Evolutionary conservation across 1,140 invertebrate genomes (phyloP).

Genomic region (Bombus sylvicola): DNA sequence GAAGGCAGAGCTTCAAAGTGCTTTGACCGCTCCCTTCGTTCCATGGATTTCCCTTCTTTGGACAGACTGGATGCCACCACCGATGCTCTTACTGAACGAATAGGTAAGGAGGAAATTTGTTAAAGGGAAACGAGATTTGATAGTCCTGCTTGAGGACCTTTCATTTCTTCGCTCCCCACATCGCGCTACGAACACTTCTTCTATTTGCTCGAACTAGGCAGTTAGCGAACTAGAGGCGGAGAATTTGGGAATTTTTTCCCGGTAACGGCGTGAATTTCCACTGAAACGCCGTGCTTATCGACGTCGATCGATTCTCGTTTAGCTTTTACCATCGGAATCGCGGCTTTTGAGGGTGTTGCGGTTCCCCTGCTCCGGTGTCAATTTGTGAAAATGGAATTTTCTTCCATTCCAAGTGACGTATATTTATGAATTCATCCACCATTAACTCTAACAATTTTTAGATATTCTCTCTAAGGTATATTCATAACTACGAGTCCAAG

Average conservation of each 20-base stretch:
- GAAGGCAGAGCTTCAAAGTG: conserved; percentile 9
- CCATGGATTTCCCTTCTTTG: not conserved
- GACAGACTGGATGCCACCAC: not conserved
- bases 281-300: conserved; percentile 2
- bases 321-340: not conserved
- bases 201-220: not conserved
- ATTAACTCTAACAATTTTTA: not conserved
- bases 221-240: no score
- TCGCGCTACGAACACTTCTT: not conserved
- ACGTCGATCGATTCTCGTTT: conserved; percentile 18
- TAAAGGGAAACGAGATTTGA: conserved; percentile 32
- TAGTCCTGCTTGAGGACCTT: not conserved
- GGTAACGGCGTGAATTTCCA: conserved; percentile 26
- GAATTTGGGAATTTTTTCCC: conserved; percentile 5
- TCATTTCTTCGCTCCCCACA: not conserved
- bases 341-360: conserved; percentile 11
- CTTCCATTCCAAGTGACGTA: not conserved
- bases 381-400: not conserved
- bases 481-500: not conserved
- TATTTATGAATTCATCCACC: not conserved
- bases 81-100: not conserved
- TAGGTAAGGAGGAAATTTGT: conserved; percentile 39
- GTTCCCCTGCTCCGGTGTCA: not conserved
- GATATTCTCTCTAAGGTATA: no score
- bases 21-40: conserved; percentile 41